Percentiles rank a stretch among this genome's conserved stretches.
These are phyloP conservation scores for Leptobrachium ailaonicum DNA, from an alignment of 2,113 vertebrate genomes.

Conservation along the genomic window DNA sequence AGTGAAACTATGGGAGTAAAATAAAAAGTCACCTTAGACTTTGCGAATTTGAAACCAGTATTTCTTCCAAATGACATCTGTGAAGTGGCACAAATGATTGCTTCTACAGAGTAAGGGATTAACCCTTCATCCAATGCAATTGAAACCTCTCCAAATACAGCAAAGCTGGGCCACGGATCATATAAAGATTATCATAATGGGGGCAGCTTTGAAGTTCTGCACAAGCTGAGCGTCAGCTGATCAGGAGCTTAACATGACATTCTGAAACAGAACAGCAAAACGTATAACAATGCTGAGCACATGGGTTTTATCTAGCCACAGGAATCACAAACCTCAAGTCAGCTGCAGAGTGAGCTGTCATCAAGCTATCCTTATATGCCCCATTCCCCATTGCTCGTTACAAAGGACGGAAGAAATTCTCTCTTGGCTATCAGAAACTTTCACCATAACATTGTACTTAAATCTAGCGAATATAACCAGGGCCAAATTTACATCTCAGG, in stretches of 20 bases:
- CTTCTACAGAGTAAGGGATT: background rate
- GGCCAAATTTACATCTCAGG: too few species aligned
- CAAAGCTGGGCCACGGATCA: background rate
- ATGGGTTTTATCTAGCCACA: constrained; percentile 16
- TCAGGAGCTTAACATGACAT: constrained; percentile 9
- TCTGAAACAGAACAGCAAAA: constrained; percentile 11
- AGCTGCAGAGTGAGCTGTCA: constrained; percentile 2
- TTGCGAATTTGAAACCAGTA: background rate
- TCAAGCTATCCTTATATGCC: constrained; percentile 1
- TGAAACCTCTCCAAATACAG: constrained; percentile 8
- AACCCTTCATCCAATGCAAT: constrained; percentile 4
- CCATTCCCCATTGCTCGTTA: background rate
- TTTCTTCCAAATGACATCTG: background rate
- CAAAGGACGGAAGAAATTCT: too few species aligned
- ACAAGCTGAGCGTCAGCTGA: constrained; percentile 26
- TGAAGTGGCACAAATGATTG: background rate
- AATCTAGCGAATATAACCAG: too few species aligned
- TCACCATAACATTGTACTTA: too few species aligned
- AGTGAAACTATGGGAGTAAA: background rate
- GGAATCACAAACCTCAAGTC: constrained; percentile 9
- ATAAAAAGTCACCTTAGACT: constrained; percentile 12
- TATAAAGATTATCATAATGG: constrained; percentile 17
- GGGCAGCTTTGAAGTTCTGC: constrained; percentile 24
- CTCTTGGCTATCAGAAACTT: too few species aligned
- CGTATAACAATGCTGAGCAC: constrained; percentile 15